A percentile compares a stretch with the other conserved stretches of the same genome.
These are phyloP conservation scores for Microtus richardsoni DNA, from an alignment of 2,113 vertebrate genomes.

Conservation along the genomic window DNA sequence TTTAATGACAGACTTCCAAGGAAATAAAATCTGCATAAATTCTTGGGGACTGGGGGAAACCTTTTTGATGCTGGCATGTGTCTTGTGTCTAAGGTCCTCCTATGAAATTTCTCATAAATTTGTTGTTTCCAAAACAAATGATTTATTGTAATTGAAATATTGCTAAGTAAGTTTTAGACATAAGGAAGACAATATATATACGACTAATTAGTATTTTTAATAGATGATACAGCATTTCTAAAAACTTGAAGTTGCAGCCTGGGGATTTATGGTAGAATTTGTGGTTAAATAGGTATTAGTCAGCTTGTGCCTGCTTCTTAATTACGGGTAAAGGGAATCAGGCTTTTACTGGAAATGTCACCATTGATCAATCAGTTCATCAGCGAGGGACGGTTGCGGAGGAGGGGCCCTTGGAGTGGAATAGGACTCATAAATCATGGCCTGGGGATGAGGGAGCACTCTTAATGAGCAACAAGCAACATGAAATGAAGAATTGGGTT, in stretches of 20 bases:
- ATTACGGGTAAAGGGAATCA: slow-evolving; percentile 44
- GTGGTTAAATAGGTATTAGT: slow-evolving; percentile 64
- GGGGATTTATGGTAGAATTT: slow-evolving; percentile 58
- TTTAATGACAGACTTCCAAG: background rate
- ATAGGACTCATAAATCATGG: slow-evolving; percentile 48
- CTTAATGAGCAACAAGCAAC: background rate
- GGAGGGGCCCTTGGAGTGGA: background rate
- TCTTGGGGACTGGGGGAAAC: background rate
- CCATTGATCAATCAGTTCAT: slow-evolving; percentile 71
- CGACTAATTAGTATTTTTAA: slow-evolving; percentile 66
- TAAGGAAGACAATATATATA: slow-evolving; percentile 45
- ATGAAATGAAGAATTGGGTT: slow-evolving; percentile 8
- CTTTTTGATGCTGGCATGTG: background rate
- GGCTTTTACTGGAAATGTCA: slow-evolving; percentile 69
- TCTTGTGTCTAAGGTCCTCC: background rate
- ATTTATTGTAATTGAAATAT: slow-evolving; percentile 38
- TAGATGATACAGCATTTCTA: slow-evolving; percentile 44
- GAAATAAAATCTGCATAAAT: background rate
- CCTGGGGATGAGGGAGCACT: background rate
- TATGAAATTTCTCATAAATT: slow-evolving; percentile 33
- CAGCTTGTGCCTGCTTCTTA: slow-evolving; percentile 56
- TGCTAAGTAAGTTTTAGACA: slow-evolving; percentile 26
- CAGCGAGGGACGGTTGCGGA: slow-evolving; percentile 27
- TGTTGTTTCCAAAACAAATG: background rate
- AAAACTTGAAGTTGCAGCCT: slow-evolving; percentile 56